Percentiles rank a stretch among this genome's conserved stretches.
These are phyloP conservation scores for Ichneumoninae sp. DNA, from an alignment of 2,888 invertebrate species.

Conservation along the genomic window DNA sequence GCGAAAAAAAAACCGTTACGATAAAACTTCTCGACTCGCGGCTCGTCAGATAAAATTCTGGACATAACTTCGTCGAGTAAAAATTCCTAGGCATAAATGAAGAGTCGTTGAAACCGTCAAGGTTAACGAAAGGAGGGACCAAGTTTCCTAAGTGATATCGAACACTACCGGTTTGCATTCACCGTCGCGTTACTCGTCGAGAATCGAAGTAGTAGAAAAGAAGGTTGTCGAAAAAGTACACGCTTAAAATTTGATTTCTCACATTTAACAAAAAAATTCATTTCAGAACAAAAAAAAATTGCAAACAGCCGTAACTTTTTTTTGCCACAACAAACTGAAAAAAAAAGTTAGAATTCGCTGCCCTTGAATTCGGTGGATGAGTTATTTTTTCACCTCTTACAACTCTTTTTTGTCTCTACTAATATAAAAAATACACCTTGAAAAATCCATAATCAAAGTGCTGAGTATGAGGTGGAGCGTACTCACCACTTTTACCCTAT, in stretches of 20 bases:
- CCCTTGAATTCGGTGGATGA: no score
- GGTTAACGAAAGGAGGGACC: not conserved
- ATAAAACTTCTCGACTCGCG: not conserved
- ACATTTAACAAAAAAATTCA: not conserved
- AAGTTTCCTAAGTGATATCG: conserved; percentile 6
- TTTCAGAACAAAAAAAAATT: not conserved
- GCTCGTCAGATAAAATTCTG: not conserved
- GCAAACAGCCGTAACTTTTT: no score
- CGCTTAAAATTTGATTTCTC: not conserved
- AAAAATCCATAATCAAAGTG: not conserved
- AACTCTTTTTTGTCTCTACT: not conserved
- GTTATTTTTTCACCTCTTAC: not conserved
- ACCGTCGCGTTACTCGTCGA: not conserved
- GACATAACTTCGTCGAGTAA: not conserved
- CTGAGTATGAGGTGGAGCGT: not conserved
- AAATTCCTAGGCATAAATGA: not conserved
- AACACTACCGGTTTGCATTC: conserved; percentile 1
- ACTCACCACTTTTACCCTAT: no score
- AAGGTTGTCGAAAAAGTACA: not conserved
- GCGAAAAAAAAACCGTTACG: not conserved
- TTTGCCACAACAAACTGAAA: no score
- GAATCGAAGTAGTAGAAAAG: not conserved
- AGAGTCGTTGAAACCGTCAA: not conserved
- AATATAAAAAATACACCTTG: not conserved
- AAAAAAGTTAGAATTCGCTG: not conserved